Evolutionary conservation across 2,888 invertebrate species (phyloP), one percentile per base, ranked within the genome.

Genomic region (Halocaridina rubra): DNA sequence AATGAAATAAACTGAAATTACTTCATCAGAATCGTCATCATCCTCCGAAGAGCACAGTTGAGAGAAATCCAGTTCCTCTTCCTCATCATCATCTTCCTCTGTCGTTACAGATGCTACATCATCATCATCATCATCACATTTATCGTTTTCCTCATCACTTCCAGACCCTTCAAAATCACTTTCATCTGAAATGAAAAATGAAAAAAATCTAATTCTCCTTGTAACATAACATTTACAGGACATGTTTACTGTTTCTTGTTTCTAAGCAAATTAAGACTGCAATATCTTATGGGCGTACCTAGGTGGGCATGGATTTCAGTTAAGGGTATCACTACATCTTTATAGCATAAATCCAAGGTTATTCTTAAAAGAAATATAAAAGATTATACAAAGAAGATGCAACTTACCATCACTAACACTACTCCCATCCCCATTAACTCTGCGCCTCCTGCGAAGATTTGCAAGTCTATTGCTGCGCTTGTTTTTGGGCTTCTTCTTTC

Each of bases 21-120:
- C 85, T 30, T 85, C 85, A 71, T 85, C 85, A 10, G 85, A 67
- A 61, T 85, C 85, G 24, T 84, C 84, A 29, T 86, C 86, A 79
- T 86, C 86, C 29, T 86, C 86, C 27, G 86, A 86, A 19, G 80
- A 84, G 59, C 82, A 82, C 61, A 86, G 32, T 16, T 82, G 82
- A 22, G 86, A 86, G 61, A 82, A 69, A 61, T 86, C 86, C n/a
- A 86, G 22, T 19, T 86, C 86, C 61, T 85, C 80, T 24, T 86
- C 86, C 39, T 86, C 81, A 19, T 82, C 82, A 13, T 53, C 75
- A 27, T 75, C 78, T 10, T 72, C 84, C 10, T 81, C 85, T n/a
- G 80, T 81, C 71, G 80, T 80, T 24, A 81, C 75, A 24, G 46
- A 22, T 7, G 30, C 24, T 30, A 57, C 59, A 46, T 77, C 80